Conservation (phyloP, 2,113 vertebrate species). For the Odontophorus gujanensis region DNA sequence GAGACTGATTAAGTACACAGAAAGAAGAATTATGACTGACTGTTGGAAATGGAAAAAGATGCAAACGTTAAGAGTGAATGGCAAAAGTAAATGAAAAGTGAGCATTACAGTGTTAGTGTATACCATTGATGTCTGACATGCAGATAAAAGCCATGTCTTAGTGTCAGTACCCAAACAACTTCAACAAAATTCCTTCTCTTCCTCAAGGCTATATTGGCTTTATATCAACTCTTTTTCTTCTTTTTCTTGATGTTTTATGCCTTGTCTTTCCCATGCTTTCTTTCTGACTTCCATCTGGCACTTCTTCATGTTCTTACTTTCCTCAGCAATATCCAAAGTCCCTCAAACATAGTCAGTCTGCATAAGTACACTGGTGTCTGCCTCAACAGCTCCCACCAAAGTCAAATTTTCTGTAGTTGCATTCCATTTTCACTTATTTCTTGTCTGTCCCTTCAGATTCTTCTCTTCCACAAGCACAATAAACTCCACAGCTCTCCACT, state of each 20-base stretch:
- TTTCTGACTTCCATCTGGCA: neutral
- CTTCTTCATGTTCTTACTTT: neutral
- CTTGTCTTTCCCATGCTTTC: neutral
- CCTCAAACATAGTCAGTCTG: neutral
- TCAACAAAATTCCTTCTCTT: neutral
- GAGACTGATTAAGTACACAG: neutral
- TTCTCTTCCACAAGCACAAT: neutral
- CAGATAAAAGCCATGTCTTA: neutral
- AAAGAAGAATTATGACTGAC: neutral
- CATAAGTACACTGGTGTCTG: accelerated
- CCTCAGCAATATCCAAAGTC: neutral
- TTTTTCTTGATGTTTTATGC: neutral
- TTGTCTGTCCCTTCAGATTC: neutral
- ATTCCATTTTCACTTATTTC: neutral
- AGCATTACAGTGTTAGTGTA: neutral
- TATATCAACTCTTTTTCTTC: neutral
- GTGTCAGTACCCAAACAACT: neutral
- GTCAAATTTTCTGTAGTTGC: neutral
- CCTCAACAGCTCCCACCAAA: neutral
- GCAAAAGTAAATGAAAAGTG: neutral
- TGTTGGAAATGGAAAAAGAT: neutral
- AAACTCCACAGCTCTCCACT: neutral
- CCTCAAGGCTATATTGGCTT: neutral
- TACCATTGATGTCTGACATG: neutral
- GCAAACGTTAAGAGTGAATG: neutral